Evolutionary conservation across 2,888 invertebrate species (phyloP), one percentile per base, ranked within the genome.

Genomic region (Globia sparganii): DNA sequence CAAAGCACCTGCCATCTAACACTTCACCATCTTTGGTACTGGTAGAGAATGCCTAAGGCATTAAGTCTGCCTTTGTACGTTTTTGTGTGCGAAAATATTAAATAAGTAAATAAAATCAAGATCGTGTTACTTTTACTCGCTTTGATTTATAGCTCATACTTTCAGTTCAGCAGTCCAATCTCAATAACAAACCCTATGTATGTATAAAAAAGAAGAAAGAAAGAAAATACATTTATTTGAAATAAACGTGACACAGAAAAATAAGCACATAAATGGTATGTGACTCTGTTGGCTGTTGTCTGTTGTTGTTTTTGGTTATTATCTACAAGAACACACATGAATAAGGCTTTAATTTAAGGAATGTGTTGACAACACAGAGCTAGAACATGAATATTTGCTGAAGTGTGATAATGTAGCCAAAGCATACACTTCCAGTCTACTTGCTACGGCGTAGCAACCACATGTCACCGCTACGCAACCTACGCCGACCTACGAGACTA

Each of bases 401-500:
- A 79, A 80, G 40, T 78, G 25, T 65, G 62, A 49, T 11, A 80
- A 72, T 66, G 49, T 46, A 28, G 56, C 31, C 31, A 1, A 21
- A 58, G 46, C 78, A 37, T 37, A 68, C 31, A 37, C 31, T 31
- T 43, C 58, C 25, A 46, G 37, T 56, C n/a, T 58, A 46, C 37
- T 25, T 79, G 67, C 82, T 82, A 82, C 79, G 82, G 1, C 77
- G 79, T 79, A 79, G 79, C 77, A 76, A 28, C 31, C 5, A 34
- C 11, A 34, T 31, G 43, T 37, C 28, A 34, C 49, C 40, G 68
- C 82, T 81, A 79, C 82, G 76, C 18, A 53, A 28, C 40, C 74
- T 73, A 53, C 82, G 82, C 25, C 18, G 73, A 37, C 34, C 65
- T 78, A 78, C 74, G 78, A n/a, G 9, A 1, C 74, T 74, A 80